Evolutionary conservation across 2,797 vertebrate species (phyloP), one percentile per base, ranked within the genome.

Genomic region (Sus cebifrons): DNA sequence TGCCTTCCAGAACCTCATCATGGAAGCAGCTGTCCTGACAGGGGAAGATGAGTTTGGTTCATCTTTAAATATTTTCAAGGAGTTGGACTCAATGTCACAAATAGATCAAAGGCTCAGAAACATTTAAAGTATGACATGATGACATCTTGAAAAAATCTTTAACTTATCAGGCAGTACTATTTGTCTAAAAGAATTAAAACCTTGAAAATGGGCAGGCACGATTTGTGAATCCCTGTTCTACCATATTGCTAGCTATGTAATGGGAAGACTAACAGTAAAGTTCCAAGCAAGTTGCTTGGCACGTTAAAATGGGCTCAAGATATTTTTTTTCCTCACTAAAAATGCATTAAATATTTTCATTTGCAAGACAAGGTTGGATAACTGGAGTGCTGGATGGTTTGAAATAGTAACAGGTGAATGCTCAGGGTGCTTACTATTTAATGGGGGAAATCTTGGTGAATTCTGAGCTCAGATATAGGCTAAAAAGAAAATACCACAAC

Each of bases 11-110:
- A 92, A 88, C 27, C 65, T 86, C 92, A 79, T 83, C 82, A 67
- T 92, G 85, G 56, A 94, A 89, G 93, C 94, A 97, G 94, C 73
- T 90, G 92, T 94, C 94, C 89, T 97, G 54, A 83, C 64, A 87
- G 65, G 21, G 52, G 86, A 96, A 91, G 79, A 96, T 11, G 64
- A 82, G n/a, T 87, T 79, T 67, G 29, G 9, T 86, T 96, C 77
- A 92, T 93, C 89, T 83, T 84, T 83, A 91, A 94, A 92, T 67
- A 79, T 75, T 91, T 78, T 91, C 91, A 95, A 93, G 49, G 86
- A 86, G 81, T 74, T 56, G 68, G 54, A 77, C 27, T 91, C 86
- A 85, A 87, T 96, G 93, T 88, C 96, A 95, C 77, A 73, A 95
- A 81, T 17, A 87, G 91, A 87, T 90, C 91, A 97, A 94, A 96